phyloP scores from a whole-genome alignment of 2,797 vertebrate species.

The Moxostoma hubbsi region DNA sequence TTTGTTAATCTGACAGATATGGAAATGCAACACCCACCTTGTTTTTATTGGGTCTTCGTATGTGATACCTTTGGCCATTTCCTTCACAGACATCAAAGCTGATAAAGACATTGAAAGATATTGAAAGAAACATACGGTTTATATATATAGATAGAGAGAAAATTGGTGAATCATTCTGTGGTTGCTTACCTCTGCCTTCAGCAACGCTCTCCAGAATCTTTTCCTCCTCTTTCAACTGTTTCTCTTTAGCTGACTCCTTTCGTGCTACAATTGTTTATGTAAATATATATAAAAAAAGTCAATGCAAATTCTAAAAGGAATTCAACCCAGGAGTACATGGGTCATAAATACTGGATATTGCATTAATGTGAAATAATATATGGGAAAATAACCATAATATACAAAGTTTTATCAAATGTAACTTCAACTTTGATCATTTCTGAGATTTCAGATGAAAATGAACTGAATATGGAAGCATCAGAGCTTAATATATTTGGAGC shows the following conservation, averaged over 20 bases:
- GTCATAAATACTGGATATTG: slow-evolving; percentile 6
- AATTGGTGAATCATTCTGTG: neutral
- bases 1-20: neutral
- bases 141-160: neutral
- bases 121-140: neutral
- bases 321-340: no score
- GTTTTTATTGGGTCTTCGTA: slow-evolving; percentile 98
- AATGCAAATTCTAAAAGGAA: no score
- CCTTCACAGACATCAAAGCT: slow-evolving; percentile 99
- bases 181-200: slow-evolving; percentile 90
- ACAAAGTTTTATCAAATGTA: neutral
- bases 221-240: slow-evolving; percentile 97
- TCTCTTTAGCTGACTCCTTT: slow-evolving; percentile 98
- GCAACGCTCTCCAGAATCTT: slow-evolving; percentile 98
- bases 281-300: neutral
- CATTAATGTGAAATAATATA: neutral
- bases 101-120: slow-evolving; percentile 40
- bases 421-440: no score
- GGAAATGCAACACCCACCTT: slow-evolving; percentile 75
- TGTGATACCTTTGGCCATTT: slow-evolving; percentile 99
- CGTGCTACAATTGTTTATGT: slow-evolving; percentile 77
- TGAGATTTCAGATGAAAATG: no score
- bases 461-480: no score
- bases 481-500: no score
- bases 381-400: neutral